These are phyloP conservation scores for Dasypogon diadema DNA, from an alignment of 2,888 invertebrate species.

Conservation along the genomic window DNA sequence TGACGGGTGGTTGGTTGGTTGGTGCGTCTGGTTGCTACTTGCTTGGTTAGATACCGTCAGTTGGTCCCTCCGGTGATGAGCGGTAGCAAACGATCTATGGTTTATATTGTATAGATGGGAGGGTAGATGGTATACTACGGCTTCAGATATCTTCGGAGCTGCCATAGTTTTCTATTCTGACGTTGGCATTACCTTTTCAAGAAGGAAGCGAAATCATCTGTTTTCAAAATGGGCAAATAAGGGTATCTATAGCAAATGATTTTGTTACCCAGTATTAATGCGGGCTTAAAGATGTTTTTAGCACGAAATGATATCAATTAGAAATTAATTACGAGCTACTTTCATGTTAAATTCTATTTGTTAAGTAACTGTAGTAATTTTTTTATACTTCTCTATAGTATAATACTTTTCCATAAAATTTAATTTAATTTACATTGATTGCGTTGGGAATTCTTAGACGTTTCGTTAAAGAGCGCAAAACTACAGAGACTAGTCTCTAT, in stretches of 20 bases:
- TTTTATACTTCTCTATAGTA: too few species aligned
- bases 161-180: background rate
- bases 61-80: constrained; percentile 32
- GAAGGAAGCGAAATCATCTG: background rate
- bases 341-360: too few species aligned
- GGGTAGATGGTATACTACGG: background rate
- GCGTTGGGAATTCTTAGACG: too few species aligned
- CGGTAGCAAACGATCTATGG: background rate
- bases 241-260: background rate
- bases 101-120: background rate
- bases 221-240: constrained; percentile 22
- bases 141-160: constrained; percentile 8
- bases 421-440: too few species aligned
- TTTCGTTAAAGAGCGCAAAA: too few species aligned
- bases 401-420: too few species aligned
- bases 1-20: constrained; percentile 10
- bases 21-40: background rate
- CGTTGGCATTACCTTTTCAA: constrained; percentile 7
- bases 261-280: constrained; percentile 5
- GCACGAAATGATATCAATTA: background rate
- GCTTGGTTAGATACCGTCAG: constrained; percentile 19
- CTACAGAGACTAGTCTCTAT: too few species aligned
- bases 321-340: background rate
- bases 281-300: background rate
- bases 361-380: too few species aligned